These are phyloP conservation scores for Syrrhaptes paradoxus DNA, from an alignment of 2,113 vertebrate species.

Conservation along the genomic window DNA sequence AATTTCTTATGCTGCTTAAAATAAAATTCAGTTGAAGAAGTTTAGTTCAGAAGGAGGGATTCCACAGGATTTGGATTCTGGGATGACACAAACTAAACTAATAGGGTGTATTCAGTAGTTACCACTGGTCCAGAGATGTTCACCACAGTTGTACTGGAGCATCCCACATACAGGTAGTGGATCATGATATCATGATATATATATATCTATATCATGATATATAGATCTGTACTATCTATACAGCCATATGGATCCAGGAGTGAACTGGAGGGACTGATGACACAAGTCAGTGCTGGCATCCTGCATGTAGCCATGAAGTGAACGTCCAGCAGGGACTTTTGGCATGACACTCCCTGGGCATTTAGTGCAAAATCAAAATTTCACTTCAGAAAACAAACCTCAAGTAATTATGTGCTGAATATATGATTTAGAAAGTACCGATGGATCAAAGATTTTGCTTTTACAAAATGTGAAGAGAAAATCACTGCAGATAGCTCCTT, in stretches of 20 bases:
- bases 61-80: not conserved
- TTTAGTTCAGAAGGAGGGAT: not conserved
- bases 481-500: not conserved
- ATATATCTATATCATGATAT: not conserved
- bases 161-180: not conserved
- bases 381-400: not conserved
- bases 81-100: not conserved
- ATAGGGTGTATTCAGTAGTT: not conserved
- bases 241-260: not conserved
- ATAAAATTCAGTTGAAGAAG: not conserved
- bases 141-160: not conserved
- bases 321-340: not conserved
- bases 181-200: too few relatives aligned
- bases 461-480: not conserved
- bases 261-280: not conserved
- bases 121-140: not conserved
- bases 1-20: not conserved
- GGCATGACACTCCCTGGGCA: not conserved
- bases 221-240: not conserved
- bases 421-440: not conserved
- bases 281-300: not conserved
- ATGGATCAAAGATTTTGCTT: not conserved
- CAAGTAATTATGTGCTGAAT: not conserved
- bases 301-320: rapidly evolving
- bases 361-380: not conserved